Percentiles rank a stretch among this genome's conserved stretches.
These are phyloP conservation scores for Poecilia velifera DNA, from an alignment of 2,797 vertebrate genomes.

Conservation along the genomic window DNA sequence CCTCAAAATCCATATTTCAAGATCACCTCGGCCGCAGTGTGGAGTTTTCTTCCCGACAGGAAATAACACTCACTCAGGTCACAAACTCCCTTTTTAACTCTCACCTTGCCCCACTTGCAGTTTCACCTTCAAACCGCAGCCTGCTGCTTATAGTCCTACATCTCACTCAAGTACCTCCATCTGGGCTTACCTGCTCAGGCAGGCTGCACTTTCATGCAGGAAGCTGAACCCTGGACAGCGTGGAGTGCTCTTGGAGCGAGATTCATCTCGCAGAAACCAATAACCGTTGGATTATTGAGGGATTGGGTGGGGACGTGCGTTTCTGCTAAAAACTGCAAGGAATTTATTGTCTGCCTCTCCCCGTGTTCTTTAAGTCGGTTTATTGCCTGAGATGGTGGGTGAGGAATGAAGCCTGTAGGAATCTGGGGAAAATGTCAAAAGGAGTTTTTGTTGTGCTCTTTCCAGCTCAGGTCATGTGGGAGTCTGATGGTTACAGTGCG, in stretches of 20 bases:
- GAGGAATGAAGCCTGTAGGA: conserved; percentile 60
- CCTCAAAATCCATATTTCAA: conserved; percentile 11
- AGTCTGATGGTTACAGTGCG: conserved; percentile 31
- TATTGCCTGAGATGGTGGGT: conserved; percentile 66
- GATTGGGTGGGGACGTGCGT: conserved; percentile 6
- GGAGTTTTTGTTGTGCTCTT: conserved; percentile 14
- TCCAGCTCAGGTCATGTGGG: conserved; percentile 46
- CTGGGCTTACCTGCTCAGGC: conserved; percentile 23
- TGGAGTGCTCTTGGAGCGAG: conserved; percentile 45
- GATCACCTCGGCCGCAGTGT: conserved; percentile 27
- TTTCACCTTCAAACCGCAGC: conserved; percentile 52
- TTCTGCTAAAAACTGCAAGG: conserved; percentile 29
- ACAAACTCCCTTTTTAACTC: conserved; percentile 50
- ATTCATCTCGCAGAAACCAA: conserved; percentile 51
- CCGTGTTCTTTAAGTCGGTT: conserved; percentile 46
- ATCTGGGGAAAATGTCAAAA: conserved; percentile 54
- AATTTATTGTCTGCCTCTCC: conserved; percentile 50
- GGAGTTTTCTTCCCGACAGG: conserved; percentile 16
- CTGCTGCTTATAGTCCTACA: conserved; percentile 35
- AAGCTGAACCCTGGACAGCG: conserved; percentile 44
- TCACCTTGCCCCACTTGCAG: conserved; percentile 61
- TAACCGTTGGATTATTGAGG: conserved; percentile 42
- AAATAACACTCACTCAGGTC: conserved; percentile 33
- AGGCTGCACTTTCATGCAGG: conserved; percentile 33
- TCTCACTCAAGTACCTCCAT: conserved; percentile 51